A percentile compares a stretch with the other conserved stretches of the same genome.
phyloP scores from a whole-genome alignment of 2,113 vertebrate genomes.

The Oxygymnocypris stewartii region DNA sequence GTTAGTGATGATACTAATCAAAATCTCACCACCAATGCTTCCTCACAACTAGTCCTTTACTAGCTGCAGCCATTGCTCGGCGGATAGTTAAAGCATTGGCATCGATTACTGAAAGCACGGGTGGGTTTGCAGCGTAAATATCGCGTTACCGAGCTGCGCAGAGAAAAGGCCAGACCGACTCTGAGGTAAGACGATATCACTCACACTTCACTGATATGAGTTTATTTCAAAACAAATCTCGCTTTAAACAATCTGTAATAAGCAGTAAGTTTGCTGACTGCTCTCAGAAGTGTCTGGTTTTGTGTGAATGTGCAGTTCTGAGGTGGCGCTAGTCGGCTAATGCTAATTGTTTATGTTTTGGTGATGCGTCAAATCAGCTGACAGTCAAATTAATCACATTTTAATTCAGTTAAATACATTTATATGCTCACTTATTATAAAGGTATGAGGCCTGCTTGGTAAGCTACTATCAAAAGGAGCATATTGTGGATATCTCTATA shows the following conservation, averaged over 20 bases:
- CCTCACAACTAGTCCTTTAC: not conserved
- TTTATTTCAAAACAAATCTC: not conserved
- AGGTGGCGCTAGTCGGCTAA: conserved; percentile 4
- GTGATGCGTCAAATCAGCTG: conserved; percentile 18
- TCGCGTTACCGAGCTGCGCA: not conserved
- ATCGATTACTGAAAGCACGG: not conserved
- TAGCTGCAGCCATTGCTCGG: not conserved
- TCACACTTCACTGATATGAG: not conserved
- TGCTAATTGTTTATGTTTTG: conserved; percentile 36
- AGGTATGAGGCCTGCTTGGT: not conserved
- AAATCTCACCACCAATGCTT: not conserved
- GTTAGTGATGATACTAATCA: not conserved
- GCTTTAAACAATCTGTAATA: not conserved
- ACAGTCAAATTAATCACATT: not conserved
- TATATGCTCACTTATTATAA: not conserved
- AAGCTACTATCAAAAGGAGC: not conserved
- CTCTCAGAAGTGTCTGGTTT: not conserved
- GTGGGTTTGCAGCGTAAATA: not conserved
- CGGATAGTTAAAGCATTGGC: not conserved
- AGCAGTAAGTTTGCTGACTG: not conserved
- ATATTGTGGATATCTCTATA: not conserved
- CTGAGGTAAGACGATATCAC: not conserved
- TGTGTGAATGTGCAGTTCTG: not conserved
- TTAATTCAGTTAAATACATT: not conserved
- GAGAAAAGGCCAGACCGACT: not conserved